Conservation (phyloP, 1,140 invertebrate species). For the Drosophila yakuba region DNA sequence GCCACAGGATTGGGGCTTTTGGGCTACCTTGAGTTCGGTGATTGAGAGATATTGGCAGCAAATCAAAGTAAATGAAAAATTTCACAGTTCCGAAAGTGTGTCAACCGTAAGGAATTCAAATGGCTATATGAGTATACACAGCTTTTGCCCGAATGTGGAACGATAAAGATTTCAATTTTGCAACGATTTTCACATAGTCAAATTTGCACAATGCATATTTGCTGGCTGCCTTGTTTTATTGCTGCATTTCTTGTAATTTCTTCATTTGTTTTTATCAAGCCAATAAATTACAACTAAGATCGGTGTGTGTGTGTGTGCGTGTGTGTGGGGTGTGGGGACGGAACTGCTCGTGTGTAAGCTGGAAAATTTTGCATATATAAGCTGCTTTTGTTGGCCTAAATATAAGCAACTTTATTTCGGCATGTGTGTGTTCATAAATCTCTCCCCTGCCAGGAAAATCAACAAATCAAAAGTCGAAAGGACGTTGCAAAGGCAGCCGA, state of each 20-base stretch:
- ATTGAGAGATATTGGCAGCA: constrained; percentile 44
- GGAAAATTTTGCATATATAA: constrained; percentile 70
- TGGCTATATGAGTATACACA: not conserved
- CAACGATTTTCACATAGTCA: constrained; percentile 64
- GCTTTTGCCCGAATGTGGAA: constrained; percentile 2
- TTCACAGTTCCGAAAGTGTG: constrained; percentile 56
- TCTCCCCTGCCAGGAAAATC: constrained; percentile 55
- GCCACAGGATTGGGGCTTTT: constrained; percentile 36
- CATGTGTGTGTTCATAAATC: constrained; percentile 49
- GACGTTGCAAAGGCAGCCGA: constrained; percentile 13
- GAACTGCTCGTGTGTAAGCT: constrained; percentile 55
- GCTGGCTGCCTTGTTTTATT: constrained; percentile 58
- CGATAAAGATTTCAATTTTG: constrained; percentile 56
- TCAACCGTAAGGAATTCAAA: constrained; percentile 20
- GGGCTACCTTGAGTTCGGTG: constrained; percentile 5
- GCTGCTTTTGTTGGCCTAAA: constrained; percentile 71
- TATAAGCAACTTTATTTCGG: constrained; percentile 24
- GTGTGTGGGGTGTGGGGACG: not conserved
- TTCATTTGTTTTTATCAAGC: constrained; percentile 74
- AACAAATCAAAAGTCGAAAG: constrained; percentile 64
- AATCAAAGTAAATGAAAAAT: constrained; percentile 70
- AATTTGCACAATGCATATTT: constrained; percentile 65
- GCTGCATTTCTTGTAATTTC: constrained; percentile 69
- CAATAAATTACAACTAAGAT: constrained; percentile 70
- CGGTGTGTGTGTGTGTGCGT: not conserved